Evolutionary conservation across 2,888 invertebrate species (phyloP).

Genomic region (Zygogramma bicolorata): DNA sequence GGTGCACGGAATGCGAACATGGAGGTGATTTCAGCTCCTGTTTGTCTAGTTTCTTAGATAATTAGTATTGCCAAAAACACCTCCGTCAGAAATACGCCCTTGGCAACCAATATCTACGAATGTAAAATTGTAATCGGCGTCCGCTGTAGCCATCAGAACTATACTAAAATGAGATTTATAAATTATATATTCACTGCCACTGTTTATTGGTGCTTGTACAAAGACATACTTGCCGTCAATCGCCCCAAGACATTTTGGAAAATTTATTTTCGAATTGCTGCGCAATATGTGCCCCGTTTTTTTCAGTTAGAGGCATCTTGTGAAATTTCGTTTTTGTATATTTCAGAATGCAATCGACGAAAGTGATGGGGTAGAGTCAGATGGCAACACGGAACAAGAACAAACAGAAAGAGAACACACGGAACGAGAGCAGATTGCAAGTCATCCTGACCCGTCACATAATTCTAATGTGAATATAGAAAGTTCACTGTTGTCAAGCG

Average conservation of each 20-base stretch:
- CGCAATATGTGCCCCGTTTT: not conserved
- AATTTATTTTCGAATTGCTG: too few relatives aligned
- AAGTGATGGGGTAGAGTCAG: slow-evolving; percentile 12
- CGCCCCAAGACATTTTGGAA: too few relatives aligned
- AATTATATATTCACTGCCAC: slow-evolving; percentile 54
- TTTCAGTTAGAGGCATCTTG: not conserved
- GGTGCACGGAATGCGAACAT: too few relatives aligned
- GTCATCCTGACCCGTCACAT: slow-evolving; percentile 3
- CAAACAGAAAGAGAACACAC: slow-evolving; percentile 8
- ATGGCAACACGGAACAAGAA: slow-evolving; percentile 15
- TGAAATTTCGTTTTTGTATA: slow-evolving; percentile 5
- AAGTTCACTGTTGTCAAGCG: not conserved
- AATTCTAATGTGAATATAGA: not conserved
- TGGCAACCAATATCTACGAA: slow-evolving; percentile 58
- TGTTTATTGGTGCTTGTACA: slow-evolving; percentile 53
- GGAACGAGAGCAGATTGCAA: slow-evolving; percentile 10
- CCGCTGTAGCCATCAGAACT: slow-evolving; percentile 60
- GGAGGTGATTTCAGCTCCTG: too few relatives aligned
- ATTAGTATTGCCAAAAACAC: too few relatives aligned
- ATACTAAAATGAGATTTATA: slow-evolving; percentile 59
- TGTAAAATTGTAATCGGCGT: slow-evolving; percentile 61
- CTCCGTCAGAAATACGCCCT: too few relatives aligned
- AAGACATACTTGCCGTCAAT: slow-evolving; percentile 60
- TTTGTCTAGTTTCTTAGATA: too few relatives aligned
- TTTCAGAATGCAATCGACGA: slow-evolving; percentile 13